These are phyloP conservation scores for Sanderia malayensis DNA, from an alignment of 30 jellyfish, hydroid and myxozoan species.

Conservation along the genomic window DNA sequence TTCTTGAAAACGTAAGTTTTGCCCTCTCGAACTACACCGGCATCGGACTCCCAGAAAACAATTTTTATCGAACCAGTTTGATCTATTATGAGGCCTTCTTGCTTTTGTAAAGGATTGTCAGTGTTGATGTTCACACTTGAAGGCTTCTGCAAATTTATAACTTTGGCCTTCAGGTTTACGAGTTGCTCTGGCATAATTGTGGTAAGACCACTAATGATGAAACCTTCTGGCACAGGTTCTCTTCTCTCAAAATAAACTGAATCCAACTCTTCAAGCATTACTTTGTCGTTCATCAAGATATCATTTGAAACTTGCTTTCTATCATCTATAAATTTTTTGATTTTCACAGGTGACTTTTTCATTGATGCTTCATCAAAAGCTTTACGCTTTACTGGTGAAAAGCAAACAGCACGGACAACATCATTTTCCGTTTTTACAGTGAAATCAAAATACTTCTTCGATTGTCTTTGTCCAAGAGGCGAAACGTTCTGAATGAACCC, in stretches of 20 bases:
- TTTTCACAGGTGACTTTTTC: not conserved
- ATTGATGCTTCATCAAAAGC: not conserved
- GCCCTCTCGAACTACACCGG: not conserved
- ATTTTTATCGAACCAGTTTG: not conserved
- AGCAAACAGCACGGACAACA: not conserved
- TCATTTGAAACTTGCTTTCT: not conserved
- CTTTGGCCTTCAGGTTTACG: not conserved
- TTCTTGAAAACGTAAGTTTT: not conserved
- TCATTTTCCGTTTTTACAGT: not conserved
- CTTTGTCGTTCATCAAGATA: not conserved
- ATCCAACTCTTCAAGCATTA: not conserved
- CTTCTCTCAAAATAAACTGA: constrained; percentile 10
- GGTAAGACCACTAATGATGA: not conserved
- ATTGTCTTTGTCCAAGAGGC: not conserved
- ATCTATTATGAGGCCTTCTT: not conserved
- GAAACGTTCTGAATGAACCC: not conserved
- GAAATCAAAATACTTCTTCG: not conserved
- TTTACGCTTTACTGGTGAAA: not conserved
- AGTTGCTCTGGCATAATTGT: constrained; percentile 3
- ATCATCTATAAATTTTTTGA: not conserved
- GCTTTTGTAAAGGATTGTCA: not conserved
- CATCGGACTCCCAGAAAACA: constrained; percentile 5
- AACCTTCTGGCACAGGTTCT: not conserved
- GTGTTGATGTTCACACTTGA: not conserved
- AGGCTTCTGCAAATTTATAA: constrained; percentile 1